Percentiles rank a stretch among this genome's conserved stretches.
Conservation (phyloP, 64 coral and sea anemone species). For the Trachythela sp. region DNA sequence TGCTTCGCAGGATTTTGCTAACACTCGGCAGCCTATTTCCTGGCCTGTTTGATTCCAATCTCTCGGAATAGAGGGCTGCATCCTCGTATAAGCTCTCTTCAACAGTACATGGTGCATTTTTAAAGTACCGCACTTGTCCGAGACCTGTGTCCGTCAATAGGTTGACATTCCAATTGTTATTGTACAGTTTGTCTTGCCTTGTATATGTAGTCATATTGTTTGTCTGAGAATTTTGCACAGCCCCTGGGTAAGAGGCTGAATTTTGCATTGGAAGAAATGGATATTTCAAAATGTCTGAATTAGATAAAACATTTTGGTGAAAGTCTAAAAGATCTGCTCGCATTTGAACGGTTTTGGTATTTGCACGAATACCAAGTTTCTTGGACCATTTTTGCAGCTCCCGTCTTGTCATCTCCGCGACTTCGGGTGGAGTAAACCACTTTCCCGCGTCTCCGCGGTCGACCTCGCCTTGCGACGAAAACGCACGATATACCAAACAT, state of each 20-base stretch:
- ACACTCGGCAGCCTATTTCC: constrained; percentile 52
- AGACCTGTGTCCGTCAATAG: neutral
- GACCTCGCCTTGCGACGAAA: neutral
- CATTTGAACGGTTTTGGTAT: constrained; percentile 45
- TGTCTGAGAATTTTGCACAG: neutral
- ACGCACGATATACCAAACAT: neutral
- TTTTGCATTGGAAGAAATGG: constrained; percentile 52
- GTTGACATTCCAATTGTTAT: neutral
- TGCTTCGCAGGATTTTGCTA: constrained; percentile 55
- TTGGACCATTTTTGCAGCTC: constrained; percentile 77
- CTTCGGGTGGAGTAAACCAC: constrained; percentile 59
- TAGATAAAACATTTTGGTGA: constrained; percentile 44
- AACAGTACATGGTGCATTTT: neutral
- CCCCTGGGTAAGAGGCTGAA: neutral
- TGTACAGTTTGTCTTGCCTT: neutral
- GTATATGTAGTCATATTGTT: neutral
- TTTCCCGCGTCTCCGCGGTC: neutral
- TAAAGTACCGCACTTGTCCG: neutral
- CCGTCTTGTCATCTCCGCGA: constrained; percentile 52
- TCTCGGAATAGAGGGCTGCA: neutral
- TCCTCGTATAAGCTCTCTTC: neutral
- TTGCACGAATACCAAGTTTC: constrained; percentile 67
- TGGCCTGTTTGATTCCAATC: constrained; percentile 11
- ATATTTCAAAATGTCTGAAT: constrained; percentile 63
- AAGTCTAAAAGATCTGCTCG: constrained; percentile 53